Base-by-base conservation (phyloP, 2,888 invertebrate genomes). In the Clusia tigrina region DNA sequence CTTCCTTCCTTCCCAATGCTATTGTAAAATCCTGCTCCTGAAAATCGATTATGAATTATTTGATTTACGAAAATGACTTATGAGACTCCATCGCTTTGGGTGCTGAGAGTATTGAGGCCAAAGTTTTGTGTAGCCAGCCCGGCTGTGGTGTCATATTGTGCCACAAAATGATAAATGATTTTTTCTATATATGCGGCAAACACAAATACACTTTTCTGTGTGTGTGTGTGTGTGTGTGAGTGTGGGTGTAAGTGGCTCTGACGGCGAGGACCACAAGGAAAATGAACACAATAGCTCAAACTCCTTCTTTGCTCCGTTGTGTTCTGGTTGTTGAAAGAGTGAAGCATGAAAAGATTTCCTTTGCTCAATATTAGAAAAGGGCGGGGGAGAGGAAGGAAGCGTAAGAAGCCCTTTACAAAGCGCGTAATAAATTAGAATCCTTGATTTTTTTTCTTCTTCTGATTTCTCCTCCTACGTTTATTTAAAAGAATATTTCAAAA, bases 41-140 rank as follows among this genome's bases (percentile, higher is more conserved):
- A 69, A 73, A 75, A 78, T 79, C 78, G 79, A 79, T 78, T 78
- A 77, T 78, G 78, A 79, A 76, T 77, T 78, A 78, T 79, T 78
- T 76, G 77, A 77, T 70, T 75, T 76, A 69, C 65, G 70, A 73
- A 75, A 77, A 78, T 78, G 79, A 78, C 78, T 79, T 79, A 72
- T 75, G 78, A 73, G 77, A 79, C 73, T 69, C 67, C 52, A 56
- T 64, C 65, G 65, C 12, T 12, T 37, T n/a, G n/a, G 42, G 9
- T 6, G 15, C 32, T 32, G 5, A 26, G 54, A 26, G 54, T 54
- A 32, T 54, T 54, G 17, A 37, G 54, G 54, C 54, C 54, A 54
- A 54, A 38, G 55, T 55, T 54, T 24, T 46, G 23, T 37, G 24
- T 38, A n/a, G 58, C 48, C 42, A 46, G 53, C 54, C 10, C 32